Conservation (phyloP, 2,113 vertebrate species). For the Myotis davidii region DNA sequence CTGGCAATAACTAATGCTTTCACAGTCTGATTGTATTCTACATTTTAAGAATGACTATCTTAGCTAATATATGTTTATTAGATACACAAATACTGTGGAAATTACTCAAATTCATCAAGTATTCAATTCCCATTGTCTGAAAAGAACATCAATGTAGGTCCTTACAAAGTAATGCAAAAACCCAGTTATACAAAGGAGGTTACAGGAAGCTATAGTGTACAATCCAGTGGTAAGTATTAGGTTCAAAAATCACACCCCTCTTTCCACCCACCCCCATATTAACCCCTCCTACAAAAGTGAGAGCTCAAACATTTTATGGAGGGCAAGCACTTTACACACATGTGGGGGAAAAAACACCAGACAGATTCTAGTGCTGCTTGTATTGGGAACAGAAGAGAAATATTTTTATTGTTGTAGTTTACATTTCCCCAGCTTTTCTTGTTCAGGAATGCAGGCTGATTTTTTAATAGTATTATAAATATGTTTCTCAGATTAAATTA, state of each 20-base stretch:
- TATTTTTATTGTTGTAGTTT: neutral
- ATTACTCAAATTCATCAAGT: conserved; percentile 33
- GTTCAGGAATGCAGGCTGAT: neutral
- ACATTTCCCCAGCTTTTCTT: neutral
- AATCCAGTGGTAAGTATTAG: neutral
- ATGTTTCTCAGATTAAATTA: neutral
- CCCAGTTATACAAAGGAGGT: neutral
- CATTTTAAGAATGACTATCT: neutral
- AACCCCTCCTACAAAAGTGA: fast-evolving
- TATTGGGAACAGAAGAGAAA: conserved; percentile 17
- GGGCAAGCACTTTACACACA: neutral
- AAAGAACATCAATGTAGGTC: neutral
- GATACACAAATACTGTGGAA: neutral
- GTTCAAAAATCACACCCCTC: neutral
- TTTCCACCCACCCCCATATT: neutral
- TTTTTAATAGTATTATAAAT: neutral
- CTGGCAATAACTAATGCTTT: neutral
- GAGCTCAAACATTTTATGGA: neutral
- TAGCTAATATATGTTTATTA: neutral
- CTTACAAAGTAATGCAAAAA: neutral
- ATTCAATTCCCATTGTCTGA: neutral
- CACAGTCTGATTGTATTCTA: neutral
- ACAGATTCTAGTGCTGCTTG: neutral
- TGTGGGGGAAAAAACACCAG: neutral
- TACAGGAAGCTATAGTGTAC: neutral